Evolutionary conservation across 1,140 invertebrate genomes (phyloP), one percentile per base, ranked within the genome.

Genomic region (Hydropsyche tenuis): DNA sequence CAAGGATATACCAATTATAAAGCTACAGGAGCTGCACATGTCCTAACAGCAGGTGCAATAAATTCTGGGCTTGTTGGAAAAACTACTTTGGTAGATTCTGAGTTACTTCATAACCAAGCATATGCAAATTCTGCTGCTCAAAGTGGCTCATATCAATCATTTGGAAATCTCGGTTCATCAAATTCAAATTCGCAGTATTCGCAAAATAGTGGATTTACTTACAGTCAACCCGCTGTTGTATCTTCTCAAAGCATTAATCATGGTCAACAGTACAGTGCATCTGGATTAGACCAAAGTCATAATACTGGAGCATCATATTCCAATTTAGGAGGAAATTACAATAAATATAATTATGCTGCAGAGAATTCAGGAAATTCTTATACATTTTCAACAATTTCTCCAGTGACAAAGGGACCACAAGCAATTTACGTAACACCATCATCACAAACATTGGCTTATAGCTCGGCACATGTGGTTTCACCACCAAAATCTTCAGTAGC

Each of bases 51-150:
- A 4, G 85, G 84, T 51, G 83, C 84, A 56, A 81, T 86, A 3
- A 86, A 85, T 77, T 81, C 85, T 45, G 85, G 81, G 37, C 76
- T 85, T 11, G 85, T 86, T 16, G 85, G 85, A 70, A 86, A 85
- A 78, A 86, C 84, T 14, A 82, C 82, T 51, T 78, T 85, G 30
- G 76, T 85, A 7, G 85, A 85, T 71, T 76, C 79, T 51, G 79
- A 78, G 20, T 81, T 81, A 53, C 76, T 78, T 22, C 16, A 82
- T 46, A 80, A 82, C 16, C 70, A 73, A 53, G 73, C 12, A 3
- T 72, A 73, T 60, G 51, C n/a, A 16, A 53, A 53, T 18, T 2
- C 1, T 20, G 51, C 23, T n/a, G 12, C 56, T 73, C 37, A 73
- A 22, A 42, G 66, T 65, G 66, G 4, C 5, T 12, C 56, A 25